Percentiles rank a stretch among this genome's conserved stretches.
Evolutionary conservation across 2,797 vertebrate species (phyloP).

Genomic region (Sebastes paucispinis): DNA sequence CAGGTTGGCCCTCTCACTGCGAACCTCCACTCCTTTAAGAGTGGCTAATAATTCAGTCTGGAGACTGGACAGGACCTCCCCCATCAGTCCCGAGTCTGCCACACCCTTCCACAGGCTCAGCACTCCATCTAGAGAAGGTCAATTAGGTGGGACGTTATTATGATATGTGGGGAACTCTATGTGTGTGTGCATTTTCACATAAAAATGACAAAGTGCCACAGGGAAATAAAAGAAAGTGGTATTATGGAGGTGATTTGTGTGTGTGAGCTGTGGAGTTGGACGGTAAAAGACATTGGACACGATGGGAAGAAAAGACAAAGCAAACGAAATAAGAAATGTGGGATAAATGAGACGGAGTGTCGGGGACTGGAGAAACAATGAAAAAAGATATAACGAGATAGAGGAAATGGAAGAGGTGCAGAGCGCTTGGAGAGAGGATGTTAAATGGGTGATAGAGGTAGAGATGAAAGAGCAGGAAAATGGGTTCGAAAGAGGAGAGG

Average conservation of each 20-base stretch:
- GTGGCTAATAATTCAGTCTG: slow-evolving; percentile 90
- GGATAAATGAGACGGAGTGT: slow-evolving; percentile 33
- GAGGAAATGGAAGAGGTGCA: slow-evolving; percentile 29
- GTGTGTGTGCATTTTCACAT: slow-evolving; percentile 10
- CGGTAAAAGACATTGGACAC: background rate
- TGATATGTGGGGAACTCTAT: slow-evolving; percentile 6
- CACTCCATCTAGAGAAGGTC: slow-evolving; percentile 83
- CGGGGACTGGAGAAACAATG: slow-evolving; percentile 36
- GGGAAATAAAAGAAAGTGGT: background rate
- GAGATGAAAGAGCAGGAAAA: slow-evolving; percentile 40
- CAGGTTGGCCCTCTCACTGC: slow-evolving; percentile 84
- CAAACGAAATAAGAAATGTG: slow-evolving; percentile 20
- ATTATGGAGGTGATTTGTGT: slow-evolving; percentile 11
- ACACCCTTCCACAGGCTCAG: slow-evolving; percentile 93
- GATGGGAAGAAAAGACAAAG: background rate
- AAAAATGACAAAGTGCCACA: background rate
- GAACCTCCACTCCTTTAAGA: slow-evolving; percentile 87
- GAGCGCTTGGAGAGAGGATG: slow-evolving; percentile 35
- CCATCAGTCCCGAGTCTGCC: slow-evolving; percentile 91
- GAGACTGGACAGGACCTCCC: slow-evolving; percentile 90
- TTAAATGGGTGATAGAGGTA: slow-evolving; percentile 48
- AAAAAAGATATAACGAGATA: slow-evolving; percentile 36
- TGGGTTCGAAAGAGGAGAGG: slow-evolving; percentile 40
- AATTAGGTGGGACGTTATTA: background rate
- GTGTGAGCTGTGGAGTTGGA: background rate